A percentile compares a stretch with the other conserved stretches of the same genome.
Conservation (phyloP, 2,797 vertebrate species). For the Mormyrus proboscirostris region DNA sequence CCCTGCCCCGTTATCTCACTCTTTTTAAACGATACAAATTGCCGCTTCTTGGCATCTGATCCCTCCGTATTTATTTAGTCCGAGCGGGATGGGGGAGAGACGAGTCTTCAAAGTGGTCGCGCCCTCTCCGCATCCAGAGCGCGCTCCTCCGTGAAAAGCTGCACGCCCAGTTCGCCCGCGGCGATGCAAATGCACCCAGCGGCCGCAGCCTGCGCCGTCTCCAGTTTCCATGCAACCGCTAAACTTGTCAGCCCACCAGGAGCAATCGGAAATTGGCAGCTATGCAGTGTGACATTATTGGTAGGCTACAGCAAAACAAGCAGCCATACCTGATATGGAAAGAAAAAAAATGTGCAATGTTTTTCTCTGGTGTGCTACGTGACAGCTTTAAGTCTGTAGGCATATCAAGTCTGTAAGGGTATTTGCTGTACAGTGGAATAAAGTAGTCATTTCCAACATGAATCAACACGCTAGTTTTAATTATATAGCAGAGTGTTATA, state of each 20-base stretch:
- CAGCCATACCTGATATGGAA: constrained; percentile 25
- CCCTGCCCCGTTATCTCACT: neutral
- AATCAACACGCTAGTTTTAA: neutral
- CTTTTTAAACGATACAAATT: neutral
- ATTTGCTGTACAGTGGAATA: neutral
- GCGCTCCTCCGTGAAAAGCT: constrained; percentile 38
- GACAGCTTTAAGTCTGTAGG: neutral
- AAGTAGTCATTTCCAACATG: neutral
- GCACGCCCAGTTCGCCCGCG: constrained; percentile 21
- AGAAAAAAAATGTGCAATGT: neutral
- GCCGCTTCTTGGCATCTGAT: neutral
- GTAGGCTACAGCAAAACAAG: constrained; percentile 20
- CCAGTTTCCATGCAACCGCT: constrained; percentile 65
- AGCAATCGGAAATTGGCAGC: constrained; percentile 30
- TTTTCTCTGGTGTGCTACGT: neutral
- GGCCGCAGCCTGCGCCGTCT: constrained; percentile 32
- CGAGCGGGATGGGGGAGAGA: neutral
- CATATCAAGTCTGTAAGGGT: neutral
- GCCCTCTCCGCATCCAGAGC: neutral
- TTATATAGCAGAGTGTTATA: neutral
- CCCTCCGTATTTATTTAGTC: neutral
- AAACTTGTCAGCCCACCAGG: constrained; percentile 39
- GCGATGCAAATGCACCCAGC: constrained; percentile 35
- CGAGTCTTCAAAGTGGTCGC: neutral
- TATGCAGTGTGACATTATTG: constrained; percentile 28